Percentiles rank a stretch among this genome's conserved stretches.
phyloP scores from a whole-genome alignment of 2,888 invertebrate genomes.

The Drosophila peninsularis region DNA sequence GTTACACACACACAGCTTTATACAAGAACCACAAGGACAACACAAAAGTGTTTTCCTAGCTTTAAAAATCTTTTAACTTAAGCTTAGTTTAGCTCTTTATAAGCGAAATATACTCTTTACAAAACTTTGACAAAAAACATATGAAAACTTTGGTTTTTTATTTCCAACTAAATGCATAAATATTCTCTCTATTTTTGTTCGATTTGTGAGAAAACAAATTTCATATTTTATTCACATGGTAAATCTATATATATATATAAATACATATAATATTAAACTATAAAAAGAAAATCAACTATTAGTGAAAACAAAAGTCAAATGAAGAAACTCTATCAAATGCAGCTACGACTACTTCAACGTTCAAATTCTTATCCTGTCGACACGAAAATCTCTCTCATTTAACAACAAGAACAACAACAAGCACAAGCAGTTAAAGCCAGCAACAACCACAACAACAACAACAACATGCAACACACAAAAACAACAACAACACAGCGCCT shows the following conservation, averaged over 20 bases:
- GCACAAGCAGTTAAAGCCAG: conserved; percentile 32
- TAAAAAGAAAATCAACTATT: conserved; percentile 10
- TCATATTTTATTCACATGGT: conserved; percentile 29
- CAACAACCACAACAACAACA: conserved; percentile 30
- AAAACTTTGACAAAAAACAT: conserved; percentile 29
- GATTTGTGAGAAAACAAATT: conserved; percentile 31
- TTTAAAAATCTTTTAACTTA: conserved; percentile 53
- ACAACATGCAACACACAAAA: conserved; percentile 29
- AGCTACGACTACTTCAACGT: conserved; percentile 43
- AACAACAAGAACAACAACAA: conserved; percentile 33
- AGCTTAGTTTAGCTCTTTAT: conserved; percentile 62
- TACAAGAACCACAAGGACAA: conserved; percentile 8
- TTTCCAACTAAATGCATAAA: conserved; percentile 19
- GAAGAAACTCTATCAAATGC: conserved; percentile 21
- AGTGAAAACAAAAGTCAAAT: conserved; percentile 16
- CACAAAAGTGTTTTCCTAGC: conserved; percentile 22
- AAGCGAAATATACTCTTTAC: conserved; percentile 51
- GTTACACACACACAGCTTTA: conserved; percentile 37
- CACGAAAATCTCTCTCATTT: conserved; percentile 48
- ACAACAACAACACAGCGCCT: conserved; percentile 44
- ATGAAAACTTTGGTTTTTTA: conserved; percentile 13
- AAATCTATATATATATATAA: conserved; percentile 17
- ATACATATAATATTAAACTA: conserved; percentile 21
- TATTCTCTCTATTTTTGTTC: conserved; percentile 16
- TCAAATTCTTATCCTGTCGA: conserved; percentile 53